Evolutionary conservation across 2,888 invertebrate genomes (phyloP).

Genomic region (Ochropleura leucogaster): DNA sequence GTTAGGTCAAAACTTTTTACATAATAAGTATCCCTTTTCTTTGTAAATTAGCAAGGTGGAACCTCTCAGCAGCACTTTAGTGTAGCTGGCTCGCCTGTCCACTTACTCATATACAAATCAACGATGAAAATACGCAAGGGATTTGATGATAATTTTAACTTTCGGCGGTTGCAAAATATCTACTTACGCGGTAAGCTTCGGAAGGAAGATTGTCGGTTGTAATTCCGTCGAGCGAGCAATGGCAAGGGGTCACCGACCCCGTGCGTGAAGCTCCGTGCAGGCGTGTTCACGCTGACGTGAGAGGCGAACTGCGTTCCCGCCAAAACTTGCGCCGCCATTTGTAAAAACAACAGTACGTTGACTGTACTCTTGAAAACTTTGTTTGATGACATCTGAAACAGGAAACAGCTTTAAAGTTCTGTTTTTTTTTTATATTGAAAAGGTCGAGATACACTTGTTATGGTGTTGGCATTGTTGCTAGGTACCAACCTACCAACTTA

Average conservation of each 20-base stretch:
- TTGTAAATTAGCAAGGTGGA: background rate
- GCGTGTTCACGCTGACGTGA: slow-evolving; percentile 86
- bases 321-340: slow-evolving; percentile 65
- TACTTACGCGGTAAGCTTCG: slow-evolving; percentile 75
- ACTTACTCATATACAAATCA: background rate
- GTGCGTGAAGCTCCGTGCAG: slow-evolving; percentile 84
- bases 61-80: background rate
- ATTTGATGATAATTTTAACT: background rate
- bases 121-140: background rate
- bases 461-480: background rate
- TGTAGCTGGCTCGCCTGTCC: too few relatives aligned
- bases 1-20: background rate
- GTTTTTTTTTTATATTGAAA: too few relatives aligned
- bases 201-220: slow-evolving; percentile 64
- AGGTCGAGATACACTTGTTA: background rate
- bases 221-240: slow-evolving; percentile 63
- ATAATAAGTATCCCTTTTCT: background rate
- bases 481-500: background rate
- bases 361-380: slow-evolving; percentile 51
- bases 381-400: slow-evolving; percentile 67
- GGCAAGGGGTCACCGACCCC: slow-evolving; percentile 86
- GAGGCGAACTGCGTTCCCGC: slow-evolving; percentile 84
- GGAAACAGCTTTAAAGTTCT: background rate
- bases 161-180: background rate
- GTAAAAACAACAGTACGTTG: slow-evolving; percentile 68